A percentile compares a stretch with the other conserved stretches of the same genome.
Evolutionary conservation across 2,797 vertebrate species (phyloP).

Genomic region (Tachyglossus aculeatus): DNA sequence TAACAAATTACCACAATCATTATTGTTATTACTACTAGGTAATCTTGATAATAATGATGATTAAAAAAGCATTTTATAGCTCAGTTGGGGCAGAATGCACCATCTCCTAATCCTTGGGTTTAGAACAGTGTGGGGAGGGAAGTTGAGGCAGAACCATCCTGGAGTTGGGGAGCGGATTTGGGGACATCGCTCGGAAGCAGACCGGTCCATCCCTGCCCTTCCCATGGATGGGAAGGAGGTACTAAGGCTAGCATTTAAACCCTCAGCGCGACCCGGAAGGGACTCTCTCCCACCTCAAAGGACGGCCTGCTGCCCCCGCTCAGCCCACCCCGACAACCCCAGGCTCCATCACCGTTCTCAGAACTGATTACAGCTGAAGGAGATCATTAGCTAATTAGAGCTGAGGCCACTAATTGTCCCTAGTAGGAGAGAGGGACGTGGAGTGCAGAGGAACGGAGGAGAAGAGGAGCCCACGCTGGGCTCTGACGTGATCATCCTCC

Average conservation of each 20-base stretch:
- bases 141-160: background rate
- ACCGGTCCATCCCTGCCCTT: background rate
- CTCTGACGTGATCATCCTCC: too few species aligned
- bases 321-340: background rate
- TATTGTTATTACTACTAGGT: too few species aligned
- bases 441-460: background rate
- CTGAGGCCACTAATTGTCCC: conserved; percentile 47
- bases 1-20: too few species aligned
- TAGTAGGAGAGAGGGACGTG: background rate
- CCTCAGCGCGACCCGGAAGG: background rate
- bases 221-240: background rate
- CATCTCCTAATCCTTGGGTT: too few species aligned
- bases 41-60: too few species aligned
- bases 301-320: background rate
- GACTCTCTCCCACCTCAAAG: background rate
- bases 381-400: conserved; percentile 54
- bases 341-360: conserved; percentile 16
- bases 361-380: conserved; percentile 48
- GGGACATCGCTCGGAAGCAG: background rate
- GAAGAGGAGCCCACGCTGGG: background rate
- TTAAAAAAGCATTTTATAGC: too few species aligned
- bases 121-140: background rate
- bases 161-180: background rate
- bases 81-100: too few species aligned
- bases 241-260: background rate